Conservation (phyloP, 2,113 vertebrate species). For the Atherinomorus stipes region DNA sequence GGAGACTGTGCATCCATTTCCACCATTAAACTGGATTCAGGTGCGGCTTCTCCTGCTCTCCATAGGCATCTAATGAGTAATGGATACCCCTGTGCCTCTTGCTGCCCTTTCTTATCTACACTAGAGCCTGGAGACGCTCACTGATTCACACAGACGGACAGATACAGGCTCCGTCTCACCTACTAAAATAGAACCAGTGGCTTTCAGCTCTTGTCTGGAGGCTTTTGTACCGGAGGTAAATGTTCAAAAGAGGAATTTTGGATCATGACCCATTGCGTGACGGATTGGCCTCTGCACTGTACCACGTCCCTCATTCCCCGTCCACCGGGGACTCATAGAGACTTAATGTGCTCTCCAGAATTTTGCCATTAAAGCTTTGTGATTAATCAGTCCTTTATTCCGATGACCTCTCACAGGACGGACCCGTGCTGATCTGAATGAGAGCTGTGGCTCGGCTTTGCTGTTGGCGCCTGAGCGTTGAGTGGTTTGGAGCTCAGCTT, state of each 20-base stretch:
- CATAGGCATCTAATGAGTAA: slow-evolving; percentile 73
- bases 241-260: slow-evolving; percentile 59
- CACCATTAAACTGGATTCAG: slow-evolving; percentile 83
- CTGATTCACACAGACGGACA: slow-evolving; percentile 46
- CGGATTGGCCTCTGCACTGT: slow-evolving; percentile 43
- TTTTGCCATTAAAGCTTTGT: slow-evolving; percentile 24
- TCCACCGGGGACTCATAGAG: slow-evolving; percentile 35
- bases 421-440: neutral
- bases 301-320: slow-evolving; percentile 41
- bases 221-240: slow-evolving; percentile 43
- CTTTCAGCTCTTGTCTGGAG: slow-evolving; percentile 50
- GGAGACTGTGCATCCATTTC: slow-evolving; percentile 76
- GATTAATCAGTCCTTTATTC: slow-evolving; percentile 41
- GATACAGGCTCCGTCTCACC: slow-evolving; percentile 33
- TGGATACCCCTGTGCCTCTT: slow-evolving; percentile 63
- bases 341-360: slow-evolving; percentile 44
- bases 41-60: slow-evolving; percentile 68
- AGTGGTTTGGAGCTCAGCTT: slow-evolving; percentile 45
- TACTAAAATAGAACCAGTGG: slow-evolving; percentile 47
- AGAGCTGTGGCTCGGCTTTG: slow-evolving; percentile 12
- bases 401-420: slow-evolving; percentile 3
- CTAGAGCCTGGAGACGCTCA: slow-evolving; percentile 45
- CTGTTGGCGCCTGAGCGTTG: slow-evolving; percentile 8
- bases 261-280: slow-evolving; percentile 54
- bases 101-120: slow-evolving; percentile 73